Base-by-base conservation (phyloP, 2,113 vertebrate genomes). In the Anolis carolinensis region DNA sequence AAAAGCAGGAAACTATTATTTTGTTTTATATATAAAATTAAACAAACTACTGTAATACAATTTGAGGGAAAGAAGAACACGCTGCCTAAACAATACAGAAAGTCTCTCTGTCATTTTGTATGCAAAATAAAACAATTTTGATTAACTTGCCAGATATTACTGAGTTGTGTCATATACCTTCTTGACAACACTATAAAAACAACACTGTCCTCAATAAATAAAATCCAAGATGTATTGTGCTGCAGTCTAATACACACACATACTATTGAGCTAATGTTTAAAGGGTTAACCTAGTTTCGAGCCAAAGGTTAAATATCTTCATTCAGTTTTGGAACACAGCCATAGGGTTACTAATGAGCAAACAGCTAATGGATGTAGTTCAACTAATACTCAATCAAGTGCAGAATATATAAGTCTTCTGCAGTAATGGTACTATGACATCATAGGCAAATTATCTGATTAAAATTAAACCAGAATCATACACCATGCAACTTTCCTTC, bases 291-390 rank as follows among this genome's bases (percentile, higher is more conserved):
- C 93, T n/a, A 89, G 86, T 85, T 88, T 87, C 67, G 79, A 95
- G 93, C 88, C 94, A 96, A 94, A 95, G 89, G 92, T 89, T 90
- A 95, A 86, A 92, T 77, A 93, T 90, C 90, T 94, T 95, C 90
- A 89, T 86, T 95, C 76, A 48, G 85, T 93, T 91, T 79, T 96
- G 93, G 94, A 95, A 78, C 89, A 88, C 81, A 93, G 95, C 94
- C 95, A 96, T 90, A 94, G 93, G 92, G 94, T 93, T 95, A 95
- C 94, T 94, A 96, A 95, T 87, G 85, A 94, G 90, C 87, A 96
- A 95, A 91, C 84, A 95, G 88, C 90, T 93, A 95, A 95, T 90
- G 87, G 93, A 91, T 90, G 72, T 82, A 34, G 82, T 92, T 95
- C 90, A 95, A 95, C 92, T 73, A 90, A 92, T 90, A 63, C 75